Evolutionary conservation across 2,888 invertebrate species (phyloP).

Genomic region (Drosophila imparisetae): DNA sequence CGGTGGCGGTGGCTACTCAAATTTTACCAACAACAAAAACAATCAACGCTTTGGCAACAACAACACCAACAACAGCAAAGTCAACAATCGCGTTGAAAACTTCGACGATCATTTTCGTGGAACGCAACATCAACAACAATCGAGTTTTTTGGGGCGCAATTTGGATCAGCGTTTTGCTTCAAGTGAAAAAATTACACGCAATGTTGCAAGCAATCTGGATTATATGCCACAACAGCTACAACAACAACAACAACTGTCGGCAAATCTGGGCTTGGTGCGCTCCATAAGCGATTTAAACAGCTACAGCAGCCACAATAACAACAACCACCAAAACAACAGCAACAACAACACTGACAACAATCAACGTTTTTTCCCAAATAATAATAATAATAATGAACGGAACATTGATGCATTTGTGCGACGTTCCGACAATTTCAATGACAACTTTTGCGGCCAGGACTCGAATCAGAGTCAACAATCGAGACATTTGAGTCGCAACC

Average conservation of each 20-base stretch:
- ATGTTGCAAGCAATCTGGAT: conserved; percentile 9
- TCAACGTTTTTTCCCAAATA: conserved; percentile 21
- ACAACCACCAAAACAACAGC: conserved; percentile 17
- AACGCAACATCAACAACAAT: conserved; percentile 4
- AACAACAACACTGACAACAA: conserved; percentile 17
- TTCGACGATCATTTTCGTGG: conserved; percentile 34
- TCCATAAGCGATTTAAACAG: conserved; percentile 29
- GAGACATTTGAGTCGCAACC: conserved; percentile 2
- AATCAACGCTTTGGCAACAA: conserved; percentile 30
- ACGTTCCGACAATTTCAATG: conserved; percentile 3
- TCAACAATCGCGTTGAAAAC: conserved; percentile 20
- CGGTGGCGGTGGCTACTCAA: conserved; percentile 8
- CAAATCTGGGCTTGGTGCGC: conserved; percentile 20
- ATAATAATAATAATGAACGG: conserved; percentile 3
- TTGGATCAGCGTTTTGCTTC: conserved; percentile 36
- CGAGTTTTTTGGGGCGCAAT: conserved; percentile 27
- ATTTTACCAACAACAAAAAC: conserved; percentile 21
- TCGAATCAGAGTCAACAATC: neutral
- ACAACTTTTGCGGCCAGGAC: conserved; percentile 1
- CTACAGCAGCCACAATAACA: conserved; percentile 16
- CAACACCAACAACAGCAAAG: conserved; percentile 8
- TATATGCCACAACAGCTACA: conserved; percentile 1
- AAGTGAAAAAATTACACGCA: conserved; percentile 8
- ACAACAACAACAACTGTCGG: conserved; percentile 11
- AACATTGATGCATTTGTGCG: conserved; percentile 3